These are phyloP conservation scores for Chionodraco myersi DNA, from an alignment of 2,113 vertebrate genomes.

Conservation along the genomic window DNA sequence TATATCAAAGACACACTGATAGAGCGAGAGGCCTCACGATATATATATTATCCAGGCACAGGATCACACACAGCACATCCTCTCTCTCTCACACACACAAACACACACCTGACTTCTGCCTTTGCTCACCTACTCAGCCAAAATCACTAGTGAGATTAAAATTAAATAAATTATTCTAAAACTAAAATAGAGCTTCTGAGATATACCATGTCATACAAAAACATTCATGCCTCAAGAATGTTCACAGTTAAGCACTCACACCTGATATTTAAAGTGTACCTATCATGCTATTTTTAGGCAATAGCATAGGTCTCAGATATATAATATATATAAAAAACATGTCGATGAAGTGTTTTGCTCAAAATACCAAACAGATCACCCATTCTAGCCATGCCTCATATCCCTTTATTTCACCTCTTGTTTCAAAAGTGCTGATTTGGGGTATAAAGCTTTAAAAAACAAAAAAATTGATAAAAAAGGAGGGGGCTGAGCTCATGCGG, in stretches of 20 bases:
- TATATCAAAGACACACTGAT: slow-evolving; percentile 41
- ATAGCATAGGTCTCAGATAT: no score
- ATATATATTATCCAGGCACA: slow-evolving; percentile 3
- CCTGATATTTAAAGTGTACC: neutral
- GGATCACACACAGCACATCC: neutral
- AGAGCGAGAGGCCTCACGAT: slow-evolving; percentile 2
- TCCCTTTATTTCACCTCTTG: no score
- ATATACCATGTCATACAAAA: neutral
- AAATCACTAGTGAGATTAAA: neutral
- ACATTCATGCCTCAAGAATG: neutral
- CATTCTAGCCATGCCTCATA: no score
- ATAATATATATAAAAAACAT: no score
- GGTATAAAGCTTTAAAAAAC: no score
- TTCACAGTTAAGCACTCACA: neutral
- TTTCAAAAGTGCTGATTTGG: no score
- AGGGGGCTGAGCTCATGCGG: no score
- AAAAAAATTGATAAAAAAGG: no score
- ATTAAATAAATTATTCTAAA: neutral
- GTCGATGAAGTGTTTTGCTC: no score
- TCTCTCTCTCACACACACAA: neutral
- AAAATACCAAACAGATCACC: no score
- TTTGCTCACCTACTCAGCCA: no score
- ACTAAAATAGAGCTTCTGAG: neutral
- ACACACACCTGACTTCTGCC: neutral
- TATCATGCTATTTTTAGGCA: no score